These are phyloP conservation scores for Mya arenaria DNA, from an alignment of 1,140 invertebrate species.

Conservation along the genomic window DNA sequence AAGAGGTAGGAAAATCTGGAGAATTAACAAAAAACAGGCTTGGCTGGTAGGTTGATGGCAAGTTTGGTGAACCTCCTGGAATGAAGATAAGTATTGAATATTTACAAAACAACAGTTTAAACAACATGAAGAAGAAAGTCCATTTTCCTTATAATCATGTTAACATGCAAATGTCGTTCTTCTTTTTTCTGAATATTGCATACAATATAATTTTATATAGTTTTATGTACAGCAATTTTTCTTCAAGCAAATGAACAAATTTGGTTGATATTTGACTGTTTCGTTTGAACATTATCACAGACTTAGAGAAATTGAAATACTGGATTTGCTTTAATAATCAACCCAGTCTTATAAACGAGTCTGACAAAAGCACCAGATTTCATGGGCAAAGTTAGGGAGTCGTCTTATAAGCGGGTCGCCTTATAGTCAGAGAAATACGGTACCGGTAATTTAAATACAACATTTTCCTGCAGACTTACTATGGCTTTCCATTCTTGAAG, in stretches of 20 bases:
- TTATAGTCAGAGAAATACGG: too few species aligned
- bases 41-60: too few species aligned
- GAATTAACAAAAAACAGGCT: too few species aligned
- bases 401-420: not conserved
- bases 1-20: not conserved
- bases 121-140: not conserved
- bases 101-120: not conserved
- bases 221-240: too few species aligned
- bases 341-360: not conserved
- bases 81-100: not conserved
- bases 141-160: not conserved
- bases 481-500: not conserved
- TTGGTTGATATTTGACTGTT: too few species aligned
- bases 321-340: not conserved
- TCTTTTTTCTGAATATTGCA: too few species aligned
- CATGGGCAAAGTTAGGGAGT: not conserved
- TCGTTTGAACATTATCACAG: too few species aligned
- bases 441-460: too few species aligned
- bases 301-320: not conserved
- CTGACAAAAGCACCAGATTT: not conserved
- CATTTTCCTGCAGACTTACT: too few species aligned
- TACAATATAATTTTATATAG: too few species aligned
- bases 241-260: too few species aligned
- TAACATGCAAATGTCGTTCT: too few species aligned
- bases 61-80: not conserved